Evolutionary conservation across 2,888 invertebrate genomes (phyloP), one percentile per base, ranked within the genome.

Genomic region (Cephus spinipes): DNA sequence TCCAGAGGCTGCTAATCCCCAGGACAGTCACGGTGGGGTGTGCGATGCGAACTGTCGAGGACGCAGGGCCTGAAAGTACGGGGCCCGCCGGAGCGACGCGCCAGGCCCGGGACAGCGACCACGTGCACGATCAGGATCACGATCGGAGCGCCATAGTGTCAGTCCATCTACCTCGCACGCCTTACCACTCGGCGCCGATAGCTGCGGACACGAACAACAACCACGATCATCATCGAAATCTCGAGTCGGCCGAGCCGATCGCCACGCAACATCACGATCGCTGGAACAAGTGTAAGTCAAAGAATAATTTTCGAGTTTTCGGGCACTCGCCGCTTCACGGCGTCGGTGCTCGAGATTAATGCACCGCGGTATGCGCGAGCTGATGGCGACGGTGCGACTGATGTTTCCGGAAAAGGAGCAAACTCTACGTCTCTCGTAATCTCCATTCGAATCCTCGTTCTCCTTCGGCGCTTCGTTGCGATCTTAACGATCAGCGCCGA

Each of bases 271-370:
- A 84, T 35, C 88, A 87, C 83, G 89, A 90, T 82, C 89, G 88
- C 77, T 88, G 90, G 90, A 88, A 83, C 83, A 90, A 90, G 90
- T 90, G 90, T 90, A 90, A 90, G 90, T 90, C 84, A 75, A 15
- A 15, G 40, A 40, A 15, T 40, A 15, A 40, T 40, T 40, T 35
- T 35, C 1, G 36, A 36, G 36, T 36, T 12, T 35, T 1, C 35
- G 11, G 2, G 9, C 1, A 9, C 11, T 35, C 11, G 34, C 34
- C 11, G 34, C 34, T 35, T 35, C 11, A 35, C 35, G 35, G 35
- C 35, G 35, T 11, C 35, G 35, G 11, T 35, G 35, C 11, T 11
- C 35, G 11, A 12, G 11, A 35, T 12, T 4, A 15, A 4, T 4
- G 15, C 36, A 12, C 1, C 12, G 12, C 36, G 36, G 0, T 12